Evolutionary conservation across 2,888 invertebrate genomes (phyloP), one percentile per base, ranked within the genome.

Genomic region (Monochamus alternatus): DNA sequence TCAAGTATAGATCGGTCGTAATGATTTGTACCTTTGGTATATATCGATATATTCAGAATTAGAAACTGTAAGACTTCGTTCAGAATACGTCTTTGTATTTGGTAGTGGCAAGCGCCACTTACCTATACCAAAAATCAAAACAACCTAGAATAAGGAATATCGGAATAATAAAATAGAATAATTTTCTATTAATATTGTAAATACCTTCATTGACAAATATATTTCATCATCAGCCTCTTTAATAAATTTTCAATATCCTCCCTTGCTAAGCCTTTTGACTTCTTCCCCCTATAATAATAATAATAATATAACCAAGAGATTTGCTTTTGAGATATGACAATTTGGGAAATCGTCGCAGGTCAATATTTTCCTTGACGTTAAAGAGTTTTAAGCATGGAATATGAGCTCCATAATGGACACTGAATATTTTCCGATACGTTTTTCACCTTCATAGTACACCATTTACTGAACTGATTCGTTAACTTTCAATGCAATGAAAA

Each of bases 301-400:
- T n/a, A n/a, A n/a, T n/a, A n/a, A n/a, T n/a, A 55, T 55, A 55
- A 55, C 55, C 55, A 55, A 55, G 1, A 1, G 55, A 55, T 5
- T 55, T 55, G 7, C n/a, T 22, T 55, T 55, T 55, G 22, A 55
- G 5, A 5, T 1, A 22, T 22, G 55, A 1, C 55, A 55, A 55
- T n/a, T 55, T 55, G 55, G 55, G 12, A 55, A 55, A 55, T 55
- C 55, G 55, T 10, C 55, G 55, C 10, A 55, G 14, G 55, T 55
- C 55, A 55, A 55, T 12, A 62, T 62, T 31, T 38, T 62, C 63
- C 32, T 62, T 62, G 5, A 38, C 63, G 31, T 62, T 38, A 5
- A 55, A 55, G 55, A 55, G 10, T 55, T 55, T 38, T 30, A 12
- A 38, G 31, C 12, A 38, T 38, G 31, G 43, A 43, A 43, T 43